Conservation (phyloP, 2,113 vertebrate genomes). For the Cygnus atratus region DNA sequence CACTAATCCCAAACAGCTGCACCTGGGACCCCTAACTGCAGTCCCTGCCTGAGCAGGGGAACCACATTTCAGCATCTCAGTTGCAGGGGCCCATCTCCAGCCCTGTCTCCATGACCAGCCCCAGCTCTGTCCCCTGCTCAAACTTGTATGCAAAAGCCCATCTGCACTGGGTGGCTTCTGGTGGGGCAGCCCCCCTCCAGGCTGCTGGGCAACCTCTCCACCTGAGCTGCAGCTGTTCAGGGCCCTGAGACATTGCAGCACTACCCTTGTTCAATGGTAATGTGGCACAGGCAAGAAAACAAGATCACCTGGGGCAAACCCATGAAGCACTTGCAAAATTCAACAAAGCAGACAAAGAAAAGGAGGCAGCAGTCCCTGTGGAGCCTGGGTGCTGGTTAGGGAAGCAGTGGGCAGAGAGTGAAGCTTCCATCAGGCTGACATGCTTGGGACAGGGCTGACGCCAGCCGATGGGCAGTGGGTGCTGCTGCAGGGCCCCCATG, state of each 20-base stretch:
- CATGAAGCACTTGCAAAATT: neutral
- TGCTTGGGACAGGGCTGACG: no score
- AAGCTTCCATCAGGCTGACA: neutral
- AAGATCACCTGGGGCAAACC: neutral
- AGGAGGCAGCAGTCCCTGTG: neutral
- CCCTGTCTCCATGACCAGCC: neutral
- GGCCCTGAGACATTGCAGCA: neutral
- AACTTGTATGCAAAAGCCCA: rapidly evolving
- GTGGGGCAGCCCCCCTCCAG: no score
- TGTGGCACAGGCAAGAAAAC: neutral
- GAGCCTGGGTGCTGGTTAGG: no score
- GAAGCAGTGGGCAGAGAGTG: neutral
- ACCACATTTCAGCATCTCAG: neutral
- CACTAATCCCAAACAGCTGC: neutral
- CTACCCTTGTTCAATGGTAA: neutral
- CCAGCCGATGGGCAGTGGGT: no score
- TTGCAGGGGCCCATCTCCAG: neutral
- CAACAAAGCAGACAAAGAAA: neutral
- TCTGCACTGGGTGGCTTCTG: rapidly evolving
- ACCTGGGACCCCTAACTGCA: neutral
- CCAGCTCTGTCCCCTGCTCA: neutral
- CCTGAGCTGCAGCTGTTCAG: no score
- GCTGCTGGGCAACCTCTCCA: neutral
- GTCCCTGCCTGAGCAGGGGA: no score
- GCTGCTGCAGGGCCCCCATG: rapidly evolving